phyloP scores from a whole-genome alignment of 2,888 invertebrate species.

The Diloba caeruleocephala region DNA sequence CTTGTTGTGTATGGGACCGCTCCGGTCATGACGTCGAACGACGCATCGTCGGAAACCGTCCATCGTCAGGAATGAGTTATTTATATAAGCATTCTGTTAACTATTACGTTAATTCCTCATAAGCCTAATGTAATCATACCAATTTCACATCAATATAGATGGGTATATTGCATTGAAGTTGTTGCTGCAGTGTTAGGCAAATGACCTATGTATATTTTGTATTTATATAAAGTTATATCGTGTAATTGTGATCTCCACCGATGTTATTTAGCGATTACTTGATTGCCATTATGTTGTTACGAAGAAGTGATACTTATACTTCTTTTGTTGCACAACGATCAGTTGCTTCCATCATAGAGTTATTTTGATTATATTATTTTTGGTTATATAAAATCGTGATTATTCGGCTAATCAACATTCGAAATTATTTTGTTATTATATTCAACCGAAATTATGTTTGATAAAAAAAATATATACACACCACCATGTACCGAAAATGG shows the following conservation, averaged over 20 bases:
- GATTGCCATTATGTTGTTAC: constrained; percentile 86
- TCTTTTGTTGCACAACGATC: constrained; percentile 76
- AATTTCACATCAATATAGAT: constrained; percentile 86
- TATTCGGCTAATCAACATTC: constrained; percentile 73
- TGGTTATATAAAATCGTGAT: constrained; percentile 75
- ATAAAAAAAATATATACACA: constrained; percentile 66
- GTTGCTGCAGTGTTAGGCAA: constrained; percentile 81
- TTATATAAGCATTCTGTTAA: constrained; percentile 80
- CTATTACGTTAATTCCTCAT: constrained; percentile 81
- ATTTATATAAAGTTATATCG: constrained; percentile 87
- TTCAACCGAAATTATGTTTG: constrained; percentile 75
- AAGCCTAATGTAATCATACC: constrained; percentile 78
- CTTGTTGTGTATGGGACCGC: constrained; percentile 46
- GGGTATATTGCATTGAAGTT: constrained; percentile 87
- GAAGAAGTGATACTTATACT: constrained; percentile 71
- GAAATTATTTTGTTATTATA: constrained; percentile 76
- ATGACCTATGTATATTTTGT: constrained; percentile 87
- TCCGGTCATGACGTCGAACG: constrained; percentile 37
- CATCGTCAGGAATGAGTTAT: constrained; percentile 63
- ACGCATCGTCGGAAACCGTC: constrained; percentile 22
- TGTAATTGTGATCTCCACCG: constrained; percentile 89
- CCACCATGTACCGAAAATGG: constrained; percentile 82
- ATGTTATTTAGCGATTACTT: constrained; percentile 87
- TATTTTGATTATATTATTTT: constrained; percentile 74
- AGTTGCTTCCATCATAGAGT: constrained; percentile 86